Percentiles rank a stretch among this genome's conserved stretches.
phyloP scores from a whole-genome alignment of 2,113 vertebrate species.

The Etia nguti region DNA sequence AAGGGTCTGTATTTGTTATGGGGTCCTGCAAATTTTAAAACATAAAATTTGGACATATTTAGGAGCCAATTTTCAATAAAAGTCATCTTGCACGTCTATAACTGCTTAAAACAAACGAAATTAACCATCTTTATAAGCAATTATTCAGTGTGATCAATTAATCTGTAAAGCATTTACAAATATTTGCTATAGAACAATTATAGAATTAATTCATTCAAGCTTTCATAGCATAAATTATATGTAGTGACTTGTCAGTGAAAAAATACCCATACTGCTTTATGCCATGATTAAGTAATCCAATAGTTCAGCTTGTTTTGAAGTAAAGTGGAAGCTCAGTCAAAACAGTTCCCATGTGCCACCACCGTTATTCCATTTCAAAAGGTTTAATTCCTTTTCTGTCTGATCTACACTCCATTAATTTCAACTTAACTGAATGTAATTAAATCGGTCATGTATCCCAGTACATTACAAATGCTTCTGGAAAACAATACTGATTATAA shows the following conservation, averaged over 20 bases:
- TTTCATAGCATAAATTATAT: neutral
- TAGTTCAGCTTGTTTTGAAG: neutral
- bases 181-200: neutral
- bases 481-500: conserved; percentile 4
- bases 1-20: neutral
- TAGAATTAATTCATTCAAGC: neutral
- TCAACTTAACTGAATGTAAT: neutral
- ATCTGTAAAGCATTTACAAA: neutral
- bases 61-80: neutral
- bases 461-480: neutral
- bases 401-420: neutral
- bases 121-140: neutral
- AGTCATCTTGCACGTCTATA: neutral
- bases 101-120: neutral
- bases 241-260: neutral
- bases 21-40: neutral
- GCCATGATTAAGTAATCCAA: neutral
- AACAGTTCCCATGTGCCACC: neutral
- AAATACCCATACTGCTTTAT: neutral
- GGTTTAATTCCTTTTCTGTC: neutral
- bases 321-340: neutral
- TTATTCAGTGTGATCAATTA: neutral
- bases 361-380: neutral
- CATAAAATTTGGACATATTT: neutral
- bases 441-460: neutral